phyloP scores from a whole-genome alignment of 2,113 vertebrate species.

The Chloropsis cyanopogon region DNA sequence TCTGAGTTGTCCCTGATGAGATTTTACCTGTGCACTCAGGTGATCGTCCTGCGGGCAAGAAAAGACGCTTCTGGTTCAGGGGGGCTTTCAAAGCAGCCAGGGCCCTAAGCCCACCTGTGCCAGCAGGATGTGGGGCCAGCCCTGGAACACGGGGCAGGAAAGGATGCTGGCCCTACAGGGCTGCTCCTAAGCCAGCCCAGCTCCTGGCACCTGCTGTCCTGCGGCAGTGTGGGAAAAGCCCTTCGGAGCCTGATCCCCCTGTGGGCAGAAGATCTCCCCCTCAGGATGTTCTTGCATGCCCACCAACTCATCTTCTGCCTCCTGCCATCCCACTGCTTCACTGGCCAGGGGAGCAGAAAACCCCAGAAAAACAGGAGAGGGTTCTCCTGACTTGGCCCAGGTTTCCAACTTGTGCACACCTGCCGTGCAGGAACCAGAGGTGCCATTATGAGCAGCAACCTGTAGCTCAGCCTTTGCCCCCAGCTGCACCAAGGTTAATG shows the following conservation, averaged over 20 bases:
- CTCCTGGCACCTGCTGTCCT: not conserved
- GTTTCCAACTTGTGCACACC: not conserved
- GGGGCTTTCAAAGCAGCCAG: not conserved
- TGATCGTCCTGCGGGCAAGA: constrained; percentile 20
- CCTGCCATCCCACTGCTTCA: not conserved
- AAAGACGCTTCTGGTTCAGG: constrained; percentile 61
- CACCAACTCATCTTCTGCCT: not conserved
- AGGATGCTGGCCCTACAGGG: not conserved
- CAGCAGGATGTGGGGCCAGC: not conserved
- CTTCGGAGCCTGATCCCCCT: not conserved
- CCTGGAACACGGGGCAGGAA: not conserved
- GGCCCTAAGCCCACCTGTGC: not conserved
- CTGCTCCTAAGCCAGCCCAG: not conserved
- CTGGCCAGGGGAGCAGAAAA: not conserved
- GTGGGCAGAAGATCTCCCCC: not conserved
- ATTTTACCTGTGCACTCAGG: constrained; percentile 63
- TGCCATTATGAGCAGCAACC: not conserved
- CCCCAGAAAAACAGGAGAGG: not conserved
- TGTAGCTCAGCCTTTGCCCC: not conserved
- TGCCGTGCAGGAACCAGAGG: not conserved
- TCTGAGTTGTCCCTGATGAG: not conserved
- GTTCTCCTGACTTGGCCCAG: constrained; percentile 37
- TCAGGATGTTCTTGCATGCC: not conserved
- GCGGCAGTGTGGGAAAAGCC: not conserved
- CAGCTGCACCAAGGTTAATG: not conserved